Percentiles rank a stretch among this genome's conserved stretches.
phyloP scores from a whole-genome alignment of 1,140 invertebrate species.

The Brachionus sp. region DNA sequence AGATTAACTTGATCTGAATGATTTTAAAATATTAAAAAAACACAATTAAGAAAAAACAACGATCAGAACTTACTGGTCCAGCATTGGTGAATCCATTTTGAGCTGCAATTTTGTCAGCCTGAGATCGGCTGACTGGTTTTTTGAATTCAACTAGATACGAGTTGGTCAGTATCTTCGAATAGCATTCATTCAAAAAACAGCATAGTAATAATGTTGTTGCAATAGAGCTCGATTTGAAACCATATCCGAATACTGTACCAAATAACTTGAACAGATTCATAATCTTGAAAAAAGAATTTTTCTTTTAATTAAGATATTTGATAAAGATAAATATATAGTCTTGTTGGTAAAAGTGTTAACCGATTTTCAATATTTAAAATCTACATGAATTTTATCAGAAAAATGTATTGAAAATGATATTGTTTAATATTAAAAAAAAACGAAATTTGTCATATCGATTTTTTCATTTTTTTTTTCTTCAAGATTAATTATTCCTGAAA shows the following conservation, averaged over 20 bases:
- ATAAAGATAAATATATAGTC: background rate
- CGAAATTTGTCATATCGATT: background rate
- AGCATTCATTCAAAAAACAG: background rate
- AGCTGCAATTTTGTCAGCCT: background rate
- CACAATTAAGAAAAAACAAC: background rate
- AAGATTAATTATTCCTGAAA: conserved; percentile 33
- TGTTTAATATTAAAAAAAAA: background rate
- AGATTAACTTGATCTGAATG: background rate
- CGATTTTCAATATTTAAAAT: background rate
- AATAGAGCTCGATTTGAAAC: background rate
- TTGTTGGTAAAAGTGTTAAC: background rate
- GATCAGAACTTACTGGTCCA: conserved; percentile 21
- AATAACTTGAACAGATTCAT: conserved; percentile 38
- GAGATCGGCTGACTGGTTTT: background rate
- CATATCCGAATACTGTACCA: background rate
- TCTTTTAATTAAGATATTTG: background rate
- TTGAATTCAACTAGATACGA: conserved; percentile 42
- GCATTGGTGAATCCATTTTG: conserved; percentile 30
- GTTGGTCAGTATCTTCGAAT: conserved; percentile 38
- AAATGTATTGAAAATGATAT: background rate
- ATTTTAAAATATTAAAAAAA: background rate
- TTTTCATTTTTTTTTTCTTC: background rate
- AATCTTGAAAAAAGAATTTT: conserved; percentile 37
- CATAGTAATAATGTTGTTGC: background rate
- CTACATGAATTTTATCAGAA: background rate